Evolutionary conservation across 2,113 vertebrate species (phyloP), one percentile per base, ranked within the genome.

Genomic region (Clarias batrachus): DNA sequence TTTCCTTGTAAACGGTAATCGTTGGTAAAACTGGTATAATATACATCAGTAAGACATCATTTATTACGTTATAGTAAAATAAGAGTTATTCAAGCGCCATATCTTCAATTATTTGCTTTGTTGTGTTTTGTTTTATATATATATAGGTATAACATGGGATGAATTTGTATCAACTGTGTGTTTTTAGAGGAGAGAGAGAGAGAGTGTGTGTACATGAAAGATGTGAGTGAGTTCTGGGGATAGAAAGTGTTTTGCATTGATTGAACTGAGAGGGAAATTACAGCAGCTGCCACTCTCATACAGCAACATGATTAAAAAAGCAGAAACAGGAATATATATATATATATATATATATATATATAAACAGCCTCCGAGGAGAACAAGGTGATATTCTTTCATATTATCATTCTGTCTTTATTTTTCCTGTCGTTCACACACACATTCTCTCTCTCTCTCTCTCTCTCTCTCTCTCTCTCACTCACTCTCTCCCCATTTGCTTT

Each of bases 231-330:
- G 37, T 66, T 80, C 63, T 86, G 86, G 85, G 86, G 60, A 88
- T 81, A 54, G 63, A 83, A 91, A 88, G 89, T 90, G 90, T 93
- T 93, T 87, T 91, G 89, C 91, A 93, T 92, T 92, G 92, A 94
- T 93, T 94, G 92, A 89, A 88, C 78, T 33, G 90, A 89, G 89
- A 90, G 91, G 91, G 91, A 93, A 93, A 94, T 94, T 92, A 93
- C 89, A 89, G 90, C 86, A 85, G 81, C 89, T 93, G 92, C 90
- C 90, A 91, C 89, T 88, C 93, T 91, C 91, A 87, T 85, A 86
- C 90, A 92, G 93, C 87, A 87, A 85, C 83, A 76, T 82, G 86
- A 87, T 89, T 87, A 89, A 85, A 86, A 73, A 85, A 56, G 23
- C 23, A 2, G 12, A 59, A 59, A 59, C 37, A 37, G 52, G 62